phyloP scores from a whole-genome alignment of 1,140 invertebrate species.

The Drosophila paulistorum region DNA sequence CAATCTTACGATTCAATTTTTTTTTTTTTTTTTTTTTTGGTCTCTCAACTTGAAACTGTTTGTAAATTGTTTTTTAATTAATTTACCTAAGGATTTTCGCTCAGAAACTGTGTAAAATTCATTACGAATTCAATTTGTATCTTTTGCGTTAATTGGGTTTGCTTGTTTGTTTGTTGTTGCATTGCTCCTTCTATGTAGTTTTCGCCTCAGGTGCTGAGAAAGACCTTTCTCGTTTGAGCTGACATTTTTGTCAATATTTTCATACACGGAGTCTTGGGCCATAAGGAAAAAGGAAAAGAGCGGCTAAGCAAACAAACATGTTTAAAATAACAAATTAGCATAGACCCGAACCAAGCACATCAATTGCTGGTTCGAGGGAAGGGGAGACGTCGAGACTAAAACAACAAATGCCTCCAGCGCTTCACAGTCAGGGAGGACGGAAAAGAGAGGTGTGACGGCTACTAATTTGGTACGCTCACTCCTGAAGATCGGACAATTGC shows the following conservation, averaged over 20 bases:
- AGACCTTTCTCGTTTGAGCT: constrained; percentile 37
- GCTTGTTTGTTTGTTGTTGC: constrained; percentile 64
- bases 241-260: constrained; percentile 73
- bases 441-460: constrained; percentile 22
- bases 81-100: background rate
- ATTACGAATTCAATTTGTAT: constrained; percentile 76
- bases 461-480: constrained; percentile 62
- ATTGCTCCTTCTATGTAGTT: constrained; percentile 20
- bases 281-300: constrained; percentile 13
- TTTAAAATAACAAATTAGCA: constrained; percentile 82
- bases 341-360: constrained; percentile 46
- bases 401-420: constrained; percentile 50
- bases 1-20: too few relatives aligned
- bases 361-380: constrained; percentile 25
- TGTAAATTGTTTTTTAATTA: constrained; percentile 31
- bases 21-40: too few relatives aligned
- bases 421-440: constrained; percentile 4
- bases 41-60: background rate
- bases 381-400: constrained; percentile 36
- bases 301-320: constrained; percentile 72
- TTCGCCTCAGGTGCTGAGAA: constrained; percentile 67
- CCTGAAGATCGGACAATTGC: constrained; percentile 43
- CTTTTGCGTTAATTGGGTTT: constrained; percentile 74
- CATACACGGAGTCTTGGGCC: constrained; percentile 43
- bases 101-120: constrained; percentile 33